Evolutionary conservation across 2,888 invertebrate species (phyloP), one percentile per base, ranked within the genome.

Genomic region (Lepidonotus clava): DNA sequence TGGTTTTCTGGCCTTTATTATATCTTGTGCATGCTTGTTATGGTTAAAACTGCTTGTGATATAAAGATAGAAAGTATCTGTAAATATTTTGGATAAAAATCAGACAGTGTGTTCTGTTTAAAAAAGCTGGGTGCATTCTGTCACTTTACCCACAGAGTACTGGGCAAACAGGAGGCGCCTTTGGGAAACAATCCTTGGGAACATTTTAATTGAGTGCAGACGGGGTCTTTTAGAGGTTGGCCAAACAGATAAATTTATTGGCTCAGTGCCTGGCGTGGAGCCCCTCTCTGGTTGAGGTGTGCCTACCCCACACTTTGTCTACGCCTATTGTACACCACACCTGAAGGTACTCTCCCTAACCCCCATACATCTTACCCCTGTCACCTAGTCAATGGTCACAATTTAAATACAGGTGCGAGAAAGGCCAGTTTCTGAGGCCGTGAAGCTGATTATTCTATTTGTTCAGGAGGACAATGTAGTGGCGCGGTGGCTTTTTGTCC

Each of bases 351-450:
- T 18, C 76, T 38, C 40, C 34, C 5, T 28, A 18, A 34, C 24
- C 11, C 76, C 36, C 38, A 40, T 76, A 36, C 76, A 38, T 76
- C 76, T 76, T 76, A 21, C 14, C n/a, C 24, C 51, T 83, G 46
- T 83, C 83, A 83, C 21, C 51, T 32, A 11, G 24, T 41, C 14
- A 51, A 76, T 38, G 76, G 83, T 34, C 46, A 83, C n/a, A 41
- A 83, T 84, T 61, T 84, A 36, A 84, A 84, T 84, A 84, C 84
- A 84, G 84, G 66, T 84, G 84, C 83, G 32, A 83, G 51, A 51
- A 83, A 46, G 41, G 83, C 41, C 46, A 83, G 51, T 41, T 24
- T 46, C 34, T 46, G n/a, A n/a, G 84, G 24, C 84, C 34, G 38
- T 36, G 66, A 46, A 40, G 51, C 38, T 51, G 67, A 84, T 84